Conservation (phyloP, 2,113 vertebrate species). For the Esox niger region DNA sequence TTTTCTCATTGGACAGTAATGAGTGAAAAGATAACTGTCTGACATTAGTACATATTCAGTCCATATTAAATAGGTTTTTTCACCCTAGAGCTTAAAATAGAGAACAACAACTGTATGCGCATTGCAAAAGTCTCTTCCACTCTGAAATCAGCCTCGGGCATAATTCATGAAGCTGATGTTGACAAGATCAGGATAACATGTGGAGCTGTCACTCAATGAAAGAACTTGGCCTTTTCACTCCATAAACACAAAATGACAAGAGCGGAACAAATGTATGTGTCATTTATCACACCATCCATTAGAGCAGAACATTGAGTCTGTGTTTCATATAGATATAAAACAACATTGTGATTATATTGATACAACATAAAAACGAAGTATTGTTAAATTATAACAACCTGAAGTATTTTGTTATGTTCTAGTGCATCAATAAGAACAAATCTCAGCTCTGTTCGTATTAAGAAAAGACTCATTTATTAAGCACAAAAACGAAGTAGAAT, state of each 20-base stretch:
- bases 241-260: background rate
- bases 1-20: constrained; percentile 41
- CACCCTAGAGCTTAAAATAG: constrained; percentile 55
- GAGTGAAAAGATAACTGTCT: constrained; percentile 51
- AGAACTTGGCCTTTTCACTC: constrained; percentile 17
- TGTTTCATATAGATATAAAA: no score
- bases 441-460: no score
- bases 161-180: constrained; percentile 31
- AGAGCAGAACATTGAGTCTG: no score
- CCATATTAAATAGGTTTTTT: constrained; percentile 53
- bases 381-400: no score
- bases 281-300: no score
- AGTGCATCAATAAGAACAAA: no score
- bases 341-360: no score
- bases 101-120: constrained; percentile 58
- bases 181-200: constrained; percentile 12
- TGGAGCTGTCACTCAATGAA: constrained; percentile 19
- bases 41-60: constrained; percentile 50
- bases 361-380: no score
- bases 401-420: no score
- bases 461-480: no score
- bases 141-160: constrained; percentile 35
- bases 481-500: no score
- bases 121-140: constrained; percentile 34
- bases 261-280: background rate